A percentile compares a stretch with the other conserved stretches of the same genome.
Conservation (phyloP, 2,113 vertebrate species). For the Sinosuthora webbiana region DNA sequence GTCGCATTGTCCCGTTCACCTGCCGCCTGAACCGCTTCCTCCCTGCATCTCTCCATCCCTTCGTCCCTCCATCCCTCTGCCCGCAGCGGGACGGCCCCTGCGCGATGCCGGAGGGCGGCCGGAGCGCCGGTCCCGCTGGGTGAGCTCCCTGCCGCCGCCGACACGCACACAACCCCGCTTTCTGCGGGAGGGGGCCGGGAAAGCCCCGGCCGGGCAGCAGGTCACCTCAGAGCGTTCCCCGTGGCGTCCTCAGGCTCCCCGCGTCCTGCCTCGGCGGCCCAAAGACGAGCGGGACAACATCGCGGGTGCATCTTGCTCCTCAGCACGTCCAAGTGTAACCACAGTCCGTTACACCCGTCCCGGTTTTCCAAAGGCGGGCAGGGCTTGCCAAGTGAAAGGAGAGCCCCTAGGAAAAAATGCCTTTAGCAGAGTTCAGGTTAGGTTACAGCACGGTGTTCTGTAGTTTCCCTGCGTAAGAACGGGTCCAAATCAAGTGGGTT, state of each 20-base stretch:
- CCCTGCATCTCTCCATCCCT: neutral
- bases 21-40: neutral
- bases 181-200: neutral
- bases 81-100: neutral
- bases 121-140: neutral
- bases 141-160: neutral
- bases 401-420: neutral
- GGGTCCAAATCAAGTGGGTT: neutral
- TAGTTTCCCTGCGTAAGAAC: neutral
- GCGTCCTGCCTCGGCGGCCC: neutral
- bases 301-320: neutral
- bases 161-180: neutral
- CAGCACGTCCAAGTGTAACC: accelerated
- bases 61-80: neutral
- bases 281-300: neutral
- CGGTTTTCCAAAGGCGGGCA: neutral
- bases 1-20: neutral
- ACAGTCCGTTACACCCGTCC: neutral
- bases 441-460: neutral
- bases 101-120: neutral
- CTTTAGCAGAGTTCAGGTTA: neutral
- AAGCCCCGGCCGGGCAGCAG: neutral
- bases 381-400: neutral
- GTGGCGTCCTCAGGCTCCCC: neutral
- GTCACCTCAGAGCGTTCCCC: neutral